phyloP scores from a whole-genome alignment of 2,888 invertebrate species.

The Lacanobia wlatinum region DNA sequence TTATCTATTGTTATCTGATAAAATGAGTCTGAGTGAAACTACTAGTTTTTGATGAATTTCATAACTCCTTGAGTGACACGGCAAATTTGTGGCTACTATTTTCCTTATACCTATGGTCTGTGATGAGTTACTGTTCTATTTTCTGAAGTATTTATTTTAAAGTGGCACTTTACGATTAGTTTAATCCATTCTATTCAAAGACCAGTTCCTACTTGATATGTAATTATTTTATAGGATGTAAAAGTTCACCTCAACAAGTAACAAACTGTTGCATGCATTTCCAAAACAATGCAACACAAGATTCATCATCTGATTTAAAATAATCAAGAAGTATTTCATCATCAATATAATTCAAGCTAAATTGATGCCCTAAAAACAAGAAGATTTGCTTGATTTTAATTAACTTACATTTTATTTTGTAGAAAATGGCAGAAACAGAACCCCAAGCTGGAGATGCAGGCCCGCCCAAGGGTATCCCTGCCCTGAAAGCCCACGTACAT shows the following conservation, averaged over 20 bases:
- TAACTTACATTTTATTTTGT: constrained; percentile 33
- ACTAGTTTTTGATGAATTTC: constrained; percentile 33
- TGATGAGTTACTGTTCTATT: background rate
- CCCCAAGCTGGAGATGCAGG: constrained; percentile 84
- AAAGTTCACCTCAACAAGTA: background rate
- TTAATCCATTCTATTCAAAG: background rate
- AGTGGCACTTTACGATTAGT: background rate
- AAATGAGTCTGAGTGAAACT: constrained; percentile 47
- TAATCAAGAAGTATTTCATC: background rate
- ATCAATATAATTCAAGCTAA: background rate
- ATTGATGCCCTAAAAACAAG: background rate
- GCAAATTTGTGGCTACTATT: constrained; percentile 29
- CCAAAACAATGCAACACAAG: background rate
- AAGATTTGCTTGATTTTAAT: background rate
- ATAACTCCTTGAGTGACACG: constrained; percentile 31
- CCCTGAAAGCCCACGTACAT: constrained; percentile 93
- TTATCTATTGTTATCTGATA: constrained; percentile 70
- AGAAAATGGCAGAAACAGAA: constrained; percentile 83
- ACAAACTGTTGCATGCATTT: background rate
- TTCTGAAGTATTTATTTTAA: background rate
- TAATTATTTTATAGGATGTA: constrained; percentile 2
- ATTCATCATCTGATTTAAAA: background rate
- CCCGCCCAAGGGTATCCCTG: constrained; percentile 91
- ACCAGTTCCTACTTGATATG: background rate
- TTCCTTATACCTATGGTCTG: constrained; percentile 26